Evolutionary conservation across 2,113 vertebrate species (phyloP).

Genomic region (Bos javanicus): DNA sequence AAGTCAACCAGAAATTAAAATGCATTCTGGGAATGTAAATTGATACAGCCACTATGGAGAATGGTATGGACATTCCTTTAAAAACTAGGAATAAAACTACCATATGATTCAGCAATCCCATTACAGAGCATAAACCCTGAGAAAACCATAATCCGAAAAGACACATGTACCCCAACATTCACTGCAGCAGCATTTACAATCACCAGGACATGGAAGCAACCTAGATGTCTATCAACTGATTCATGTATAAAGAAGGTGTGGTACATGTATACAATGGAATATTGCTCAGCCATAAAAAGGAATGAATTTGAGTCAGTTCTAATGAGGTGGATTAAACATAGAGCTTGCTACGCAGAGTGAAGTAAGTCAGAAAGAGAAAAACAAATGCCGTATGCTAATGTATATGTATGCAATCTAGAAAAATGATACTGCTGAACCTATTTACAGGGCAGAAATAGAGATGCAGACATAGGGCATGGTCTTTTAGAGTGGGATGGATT

Average conservation of each 20-base stretch:
- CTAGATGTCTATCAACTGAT: neutral
- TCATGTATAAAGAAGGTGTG: neutral
- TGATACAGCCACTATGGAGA: neutral
- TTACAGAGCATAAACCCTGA: neutral
- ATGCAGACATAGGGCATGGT: neutral
- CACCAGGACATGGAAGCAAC: neutral
- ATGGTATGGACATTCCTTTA: neutral
- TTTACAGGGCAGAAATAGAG: neutral
- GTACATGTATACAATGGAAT: neutral
- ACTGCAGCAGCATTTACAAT: neutral
- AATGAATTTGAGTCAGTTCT: neutral
- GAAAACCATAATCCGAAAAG: neutral
- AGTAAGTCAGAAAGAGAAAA: neutral
- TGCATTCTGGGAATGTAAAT: neutral
- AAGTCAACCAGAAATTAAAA: neutral
- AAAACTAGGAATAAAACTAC: neutral
- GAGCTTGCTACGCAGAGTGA: neutral
- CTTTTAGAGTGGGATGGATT: neutral
- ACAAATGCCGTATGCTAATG: neutral
- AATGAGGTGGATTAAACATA: neutral
- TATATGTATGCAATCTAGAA: neutral
- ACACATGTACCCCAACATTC: neutral
- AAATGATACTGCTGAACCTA: neutral
- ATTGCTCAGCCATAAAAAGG: neutral
- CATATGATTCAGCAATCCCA: neutral